Evolutionary conservation across 2,888 invertebrate species (phyloP), one percentile per base, ranked within the genome.

Genomic region (Physocephala rufipes): DNA sequence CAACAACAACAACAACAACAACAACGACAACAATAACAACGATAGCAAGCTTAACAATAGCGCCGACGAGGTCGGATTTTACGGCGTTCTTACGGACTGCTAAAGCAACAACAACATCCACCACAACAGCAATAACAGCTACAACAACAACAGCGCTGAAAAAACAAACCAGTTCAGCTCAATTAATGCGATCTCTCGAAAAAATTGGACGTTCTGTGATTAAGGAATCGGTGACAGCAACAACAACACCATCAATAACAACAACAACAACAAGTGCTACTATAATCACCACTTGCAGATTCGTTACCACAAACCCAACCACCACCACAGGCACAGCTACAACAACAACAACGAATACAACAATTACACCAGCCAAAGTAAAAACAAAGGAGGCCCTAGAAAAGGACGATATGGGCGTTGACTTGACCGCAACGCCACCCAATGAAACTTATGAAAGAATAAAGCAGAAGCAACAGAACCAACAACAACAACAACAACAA

Each of bases 391-490:
- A 74, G 74, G 68, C 71, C 75, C 12, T 21, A 72, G 71, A 71
- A 71, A 71, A 72, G 68, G 76, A 76, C 82, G 84, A 84, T 80
- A 85, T 85, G 85, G 85, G 84, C 80, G 84, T 84, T 78, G 82
- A 84, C 77, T 83, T 84, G 80, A 79, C 79, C 76, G 81, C 81
- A 77, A 80, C 81, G 75, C 80, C 82, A 75, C 74, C 79, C 74
- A 69, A 72, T 76, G 77, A 75, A 79, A 83, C 82, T 83, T 83
- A 83, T 75, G 83, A 83, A 71, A 83, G 82, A 80, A 77, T 82
- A 19, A 64, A 81, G 79, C 55, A 78, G n/a, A n/a, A n/a, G n/a
- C n/a, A n/a, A n/a, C n/a, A n/a, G n/a, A n/a, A n/a, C n/a, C n/a
- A n/a, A n/a, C n/a, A n/a, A 77, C 75, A 78, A 81, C 77, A 81